Evolutionary conservation across 1,140 invertebrate genomes (phyloP).

Genomic region (Aphaenogaster floridana): DNA sequence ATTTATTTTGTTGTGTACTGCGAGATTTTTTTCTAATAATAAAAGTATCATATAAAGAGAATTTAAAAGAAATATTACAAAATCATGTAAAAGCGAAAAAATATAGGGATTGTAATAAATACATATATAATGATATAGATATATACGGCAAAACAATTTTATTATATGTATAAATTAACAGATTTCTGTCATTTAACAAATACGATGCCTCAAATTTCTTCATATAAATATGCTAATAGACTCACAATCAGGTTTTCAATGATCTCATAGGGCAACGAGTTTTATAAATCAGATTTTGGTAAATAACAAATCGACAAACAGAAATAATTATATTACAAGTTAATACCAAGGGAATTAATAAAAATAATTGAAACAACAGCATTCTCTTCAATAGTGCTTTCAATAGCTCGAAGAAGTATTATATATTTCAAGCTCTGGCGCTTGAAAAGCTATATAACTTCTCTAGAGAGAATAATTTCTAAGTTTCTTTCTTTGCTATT

Average conservation of each 20-base stretch:
- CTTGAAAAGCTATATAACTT: neutral
- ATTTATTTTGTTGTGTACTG: neutral
- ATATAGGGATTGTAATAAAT: neutral
- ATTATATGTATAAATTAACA: neutral
- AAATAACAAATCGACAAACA: constrained; percentile 5
- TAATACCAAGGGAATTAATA: neutral
- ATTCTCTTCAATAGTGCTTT: neutral
- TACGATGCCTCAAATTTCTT: neutral
- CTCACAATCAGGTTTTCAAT: neutral
- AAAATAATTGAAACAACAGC: neutral
- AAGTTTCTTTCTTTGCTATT: neutral
- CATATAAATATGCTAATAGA: neutral
- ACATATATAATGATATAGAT: neutral
- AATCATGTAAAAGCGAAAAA: neutral
- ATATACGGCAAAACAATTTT: neutral
- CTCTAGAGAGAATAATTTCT: neutral
- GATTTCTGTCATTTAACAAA: neutral
- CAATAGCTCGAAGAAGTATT: neutral
- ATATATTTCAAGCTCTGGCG: neutral
- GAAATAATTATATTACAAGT: neutral
- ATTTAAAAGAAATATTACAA: neutral
- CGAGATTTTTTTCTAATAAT: neutral
- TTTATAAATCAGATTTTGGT: neutral
- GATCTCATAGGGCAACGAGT: neutral
- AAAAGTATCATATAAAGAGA: neutral